Percentiles rank a stretch among this genome's conserved stretches.
phyloP scores from a whole-genome alignment of 64 coral and sea anemone species.

The Acropora yongei region DNA sequence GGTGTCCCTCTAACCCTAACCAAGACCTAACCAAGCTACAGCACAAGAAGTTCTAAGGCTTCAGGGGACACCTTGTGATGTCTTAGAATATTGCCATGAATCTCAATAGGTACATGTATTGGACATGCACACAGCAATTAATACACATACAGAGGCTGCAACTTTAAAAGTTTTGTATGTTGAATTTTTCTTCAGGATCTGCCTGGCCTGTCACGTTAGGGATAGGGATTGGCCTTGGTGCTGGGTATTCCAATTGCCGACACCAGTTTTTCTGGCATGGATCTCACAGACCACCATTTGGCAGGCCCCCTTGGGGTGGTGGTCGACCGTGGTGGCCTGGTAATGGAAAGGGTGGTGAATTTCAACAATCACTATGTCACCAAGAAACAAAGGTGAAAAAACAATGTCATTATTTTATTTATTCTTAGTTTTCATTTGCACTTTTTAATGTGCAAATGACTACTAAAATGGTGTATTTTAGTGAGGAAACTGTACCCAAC shows the following conservation, averaged over 20 bases:
- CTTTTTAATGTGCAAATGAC: too few species aligned
- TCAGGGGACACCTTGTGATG: too few species aligned
- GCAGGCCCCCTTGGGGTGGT: slow-evolving; percentile 20
- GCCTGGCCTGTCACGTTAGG: slow-evolving; percentile 93
- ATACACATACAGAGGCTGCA: too few species aligned
- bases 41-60: too few species aligned
- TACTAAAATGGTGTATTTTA: too few species aligned
- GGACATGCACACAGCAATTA: too few species aligned
- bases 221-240: slow-evolving; percentile 82
- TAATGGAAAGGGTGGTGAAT: slow-evolving; percentile 12
- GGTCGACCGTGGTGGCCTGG: slow-evolving; percentile 55
- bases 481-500: too few species aligned
- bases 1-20: too few species aligned
- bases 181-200: slow-evolving; percentile 45
- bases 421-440: too few species aligned
- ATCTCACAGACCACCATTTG: slow-evolving; percentile 38
- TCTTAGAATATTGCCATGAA: too few species aligned
- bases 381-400: neutral
- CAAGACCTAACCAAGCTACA: too few species aligned
- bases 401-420: neutral
- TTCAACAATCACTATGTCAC: neutral
- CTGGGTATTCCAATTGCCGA: slow-evolving; percentile 95
- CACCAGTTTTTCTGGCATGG: slow-evolving; percentile 84
- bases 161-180: neutral
- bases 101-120: too few species aligned